Percentiles rank a stretch among this genome's conserved stretches.
phyloP scores from a whole-genome alignment of 2,888 invertebrate species.

The Andricus quercusramuli region DNA sequence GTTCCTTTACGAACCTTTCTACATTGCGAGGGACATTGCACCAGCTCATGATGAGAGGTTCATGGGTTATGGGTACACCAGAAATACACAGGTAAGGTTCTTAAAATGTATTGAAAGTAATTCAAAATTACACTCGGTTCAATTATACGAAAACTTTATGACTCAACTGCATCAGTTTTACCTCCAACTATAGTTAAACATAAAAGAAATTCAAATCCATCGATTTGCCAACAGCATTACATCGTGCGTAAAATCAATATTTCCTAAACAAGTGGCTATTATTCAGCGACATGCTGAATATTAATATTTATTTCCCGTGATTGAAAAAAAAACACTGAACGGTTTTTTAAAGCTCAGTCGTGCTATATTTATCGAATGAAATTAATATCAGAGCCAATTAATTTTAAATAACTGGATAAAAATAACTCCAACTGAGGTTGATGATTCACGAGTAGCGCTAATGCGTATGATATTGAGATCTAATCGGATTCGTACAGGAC shows the following conservation, averaged over 20 bases:
- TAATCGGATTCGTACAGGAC: neutral
- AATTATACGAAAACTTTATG: neutral
- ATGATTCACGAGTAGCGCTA: neutral
- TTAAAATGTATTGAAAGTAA: too few species aligned
- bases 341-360: neutral
- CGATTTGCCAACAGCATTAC: neutral
- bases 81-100: conserved; percentile 90
- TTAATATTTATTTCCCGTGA: too few species aligned
- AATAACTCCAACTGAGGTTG: neutral
- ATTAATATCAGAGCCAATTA: neutral
- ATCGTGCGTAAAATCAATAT: neutral
- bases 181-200: neutral
- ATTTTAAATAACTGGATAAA: neutral
- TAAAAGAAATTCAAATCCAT: neutral
- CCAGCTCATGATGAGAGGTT: conserved; percentile 94
- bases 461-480: neutral
- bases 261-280: neutral
- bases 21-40: conserved; percentile 89
- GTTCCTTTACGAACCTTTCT: conserved; percentile 95
- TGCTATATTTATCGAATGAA: neutral
- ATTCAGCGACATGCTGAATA: neutral
- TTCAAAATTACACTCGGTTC: neutral
- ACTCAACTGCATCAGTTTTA: neutral
- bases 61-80: conserved; percentile 94
- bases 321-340: too few species aligned